Evolutionary conservation across 2,113 vertebrate species (phyloP), one percentile per base, ranked within the genome.

Genomic region (Cephalopholis sonnerati): DNA sequence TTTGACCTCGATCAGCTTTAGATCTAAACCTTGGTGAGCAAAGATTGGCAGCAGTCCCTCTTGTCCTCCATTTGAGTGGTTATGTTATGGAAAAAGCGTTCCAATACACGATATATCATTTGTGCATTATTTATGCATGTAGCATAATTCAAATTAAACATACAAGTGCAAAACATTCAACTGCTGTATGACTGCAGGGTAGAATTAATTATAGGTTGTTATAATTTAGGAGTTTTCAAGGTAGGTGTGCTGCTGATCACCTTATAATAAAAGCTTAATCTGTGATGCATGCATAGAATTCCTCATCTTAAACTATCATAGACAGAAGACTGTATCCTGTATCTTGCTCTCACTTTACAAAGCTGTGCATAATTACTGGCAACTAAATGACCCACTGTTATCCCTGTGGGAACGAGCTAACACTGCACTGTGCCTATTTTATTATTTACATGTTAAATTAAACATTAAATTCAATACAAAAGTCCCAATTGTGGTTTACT

Each of bases 331-430:
- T 61, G 67, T 36, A 59, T 62, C n/a, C 41, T 75, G 57, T 58
- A 41, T 64, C n/a, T 39, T 66, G 48, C 65, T 70, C 62, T 63
- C 76, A 54, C n/a, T 29, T 46, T n/a, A 63, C 61, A 68, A 57
- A 81, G 48, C 50, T 81, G 73, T 74, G 57, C 63, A 65, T 70
- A 65, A 82, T 71, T 72, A 62, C 27, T 72, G 39, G 15, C 36
- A 82, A 63, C 36, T 25, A 55, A 74, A 67, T 20, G 13, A 51
- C 51, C 58, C 81, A 55, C 39, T 77, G 68, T 74, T 72, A 68
- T 84, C 64, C 59, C 63, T 64, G 22, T 48, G 46, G 4, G 55
- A 62, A 73, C 75, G 39, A 71, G 16, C 44, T 3, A n/a, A 64
- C 18, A 25, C 48, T 70, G 16, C 15, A 15, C 3, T 11, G 22